Conservation (phyloP, 1,140 invertebrate species). For the Cherax quadricarinatus region DNA sequence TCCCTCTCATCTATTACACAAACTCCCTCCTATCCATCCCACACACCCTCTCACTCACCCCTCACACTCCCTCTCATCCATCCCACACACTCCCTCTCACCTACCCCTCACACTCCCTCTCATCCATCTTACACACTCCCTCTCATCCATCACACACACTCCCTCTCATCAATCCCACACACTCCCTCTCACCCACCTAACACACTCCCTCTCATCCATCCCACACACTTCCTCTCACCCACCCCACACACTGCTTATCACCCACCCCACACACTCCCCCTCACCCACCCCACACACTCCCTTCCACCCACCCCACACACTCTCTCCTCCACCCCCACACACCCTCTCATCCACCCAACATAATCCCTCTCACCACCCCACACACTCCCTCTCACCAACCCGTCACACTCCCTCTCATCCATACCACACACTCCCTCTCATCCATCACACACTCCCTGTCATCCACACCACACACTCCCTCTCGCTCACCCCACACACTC, state of each 20-base stretch:
- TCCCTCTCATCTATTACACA: too few species aligned
- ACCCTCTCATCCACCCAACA: neutral
- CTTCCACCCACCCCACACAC: neutral
- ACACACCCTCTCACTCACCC: neutral
- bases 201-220: neutral
- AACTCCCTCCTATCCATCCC: neutral
- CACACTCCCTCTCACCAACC: neutral
- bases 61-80: neutral
- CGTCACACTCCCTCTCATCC: neutral
- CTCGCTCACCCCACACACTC: neutral
- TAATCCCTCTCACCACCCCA: too few species aligned
- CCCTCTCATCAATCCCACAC: neutral
- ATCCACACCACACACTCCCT: neutral
- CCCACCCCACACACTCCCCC: neutral
- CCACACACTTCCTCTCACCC: neutral
- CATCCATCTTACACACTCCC: neutral
- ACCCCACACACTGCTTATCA: neutral
- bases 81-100: neutral
- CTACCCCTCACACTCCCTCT: neutral
- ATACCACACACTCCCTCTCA: neutral
- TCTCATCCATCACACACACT: neutral
- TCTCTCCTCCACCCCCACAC: neutral
- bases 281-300: neutral
- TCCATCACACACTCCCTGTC: neutral
- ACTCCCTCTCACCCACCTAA: neutral